phyloP scores from a whole-genome alignment of 1,140 invertebrate genomes.

The Procambarus virginalis region DNA sequence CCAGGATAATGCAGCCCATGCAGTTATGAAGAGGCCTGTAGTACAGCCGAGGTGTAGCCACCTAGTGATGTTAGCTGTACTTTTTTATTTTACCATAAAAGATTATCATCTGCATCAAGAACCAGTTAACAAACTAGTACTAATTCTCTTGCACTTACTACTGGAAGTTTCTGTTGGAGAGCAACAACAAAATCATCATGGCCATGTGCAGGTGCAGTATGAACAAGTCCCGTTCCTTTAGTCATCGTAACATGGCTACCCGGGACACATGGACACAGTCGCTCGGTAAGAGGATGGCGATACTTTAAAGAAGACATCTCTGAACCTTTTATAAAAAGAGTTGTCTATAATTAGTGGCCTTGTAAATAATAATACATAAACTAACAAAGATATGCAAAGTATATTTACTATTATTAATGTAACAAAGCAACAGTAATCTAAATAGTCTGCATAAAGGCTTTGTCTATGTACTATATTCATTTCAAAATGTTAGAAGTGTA shows the following conservation, averaged over 20 bases:
- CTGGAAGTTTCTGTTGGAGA: constrained; percentile 82
- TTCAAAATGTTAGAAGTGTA: not conserved
- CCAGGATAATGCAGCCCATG: too few species aligned
- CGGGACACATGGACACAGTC: constrained; percentile 81
- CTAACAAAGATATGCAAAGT: too few species aligned
- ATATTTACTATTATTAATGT: not conserved
- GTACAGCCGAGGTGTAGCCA: too few species aligned
- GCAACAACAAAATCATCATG: constrained; percentile 94
- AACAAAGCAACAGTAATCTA: not conserved
- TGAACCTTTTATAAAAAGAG: constrained; percentile 5
- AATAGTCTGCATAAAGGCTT: not conserved
- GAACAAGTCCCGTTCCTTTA: constrained; percentile 96
- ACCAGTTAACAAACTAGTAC: not conserved
- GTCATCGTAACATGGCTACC: constrained; percentile 84
- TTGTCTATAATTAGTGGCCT: not conserved
- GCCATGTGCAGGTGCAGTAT: constrained; percentile 97
- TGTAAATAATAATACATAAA: too few species aligned
- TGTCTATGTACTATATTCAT: not conserved
- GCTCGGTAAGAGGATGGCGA: constrained; percentile 80
- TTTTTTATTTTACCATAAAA: too few species aligned
- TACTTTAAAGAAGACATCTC: constrained; percentile 76
- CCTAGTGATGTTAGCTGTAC: too few species aligned
- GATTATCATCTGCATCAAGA: too few species aligned
- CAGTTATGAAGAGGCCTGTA: too few species aligned
- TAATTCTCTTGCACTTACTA: constrained; percentile 77